Evolutionary conservation across 2,113 vertebrate genomes (phyloP).

Genomic region (Leuciscus idus): DNA sequence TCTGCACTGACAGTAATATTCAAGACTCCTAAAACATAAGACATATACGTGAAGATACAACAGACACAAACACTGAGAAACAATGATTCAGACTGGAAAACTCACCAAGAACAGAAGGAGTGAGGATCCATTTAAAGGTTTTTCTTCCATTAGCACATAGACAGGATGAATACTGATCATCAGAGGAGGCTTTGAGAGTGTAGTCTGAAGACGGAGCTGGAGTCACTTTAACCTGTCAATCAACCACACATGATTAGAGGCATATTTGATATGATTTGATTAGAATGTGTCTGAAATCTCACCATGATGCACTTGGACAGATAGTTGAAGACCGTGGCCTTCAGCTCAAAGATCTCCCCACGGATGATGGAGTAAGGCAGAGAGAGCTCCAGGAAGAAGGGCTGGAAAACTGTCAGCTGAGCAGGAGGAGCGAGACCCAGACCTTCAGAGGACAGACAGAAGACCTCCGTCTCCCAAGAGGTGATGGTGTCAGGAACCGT

Average conservation of each 20-base stretch:
- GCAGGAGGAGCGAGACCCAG: slow-evolving; percentile 81
- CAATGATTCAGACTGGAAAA: not conserved
- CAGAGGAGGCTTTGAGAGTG: too few species aligned
- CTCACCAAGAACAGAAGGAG: slow-evolving; percentile 47
- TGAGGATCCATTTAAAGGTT: slow-evolving; percentile 73
- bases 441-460: slow-evolving; percentile 81
- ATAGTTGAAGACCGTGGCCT: slow-evolving; percentile 85
- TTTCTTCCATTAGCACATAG: slow-evolving; percentile 67
- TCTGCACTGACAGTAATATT: slow-evolving; percentile 80
- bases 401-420: slow-evolving; percentile 81
- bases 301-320: slow-evolving; percentile 83
- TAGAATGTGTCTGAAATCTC: not conserved
- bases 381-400: slow-evolving; percentile 86
- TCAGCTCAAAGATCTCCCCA: slow-evolving; percentile 85
- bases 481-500: slow-evolving; percentile 87
- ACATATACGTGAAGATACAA: not conserved
- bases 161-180: too few species aligned
- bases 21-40: slow-evolving; percentile 70
- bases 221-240: slow-evolving; percentile 71
- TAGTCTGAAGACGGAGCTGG: slow-evolving; percentile 61
- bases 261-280: not conserved
- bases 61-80: not conserved
- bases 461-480: slow-evolving; percentile 83
- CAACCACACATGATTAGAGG: slow-evolving; percentile 46
- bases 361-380: slow-evolving; percentile 87